Evolutionary conservation across 2,113 vertebrate species (phyloP).

Genomic region (Prietella phreatophila): DNA sequence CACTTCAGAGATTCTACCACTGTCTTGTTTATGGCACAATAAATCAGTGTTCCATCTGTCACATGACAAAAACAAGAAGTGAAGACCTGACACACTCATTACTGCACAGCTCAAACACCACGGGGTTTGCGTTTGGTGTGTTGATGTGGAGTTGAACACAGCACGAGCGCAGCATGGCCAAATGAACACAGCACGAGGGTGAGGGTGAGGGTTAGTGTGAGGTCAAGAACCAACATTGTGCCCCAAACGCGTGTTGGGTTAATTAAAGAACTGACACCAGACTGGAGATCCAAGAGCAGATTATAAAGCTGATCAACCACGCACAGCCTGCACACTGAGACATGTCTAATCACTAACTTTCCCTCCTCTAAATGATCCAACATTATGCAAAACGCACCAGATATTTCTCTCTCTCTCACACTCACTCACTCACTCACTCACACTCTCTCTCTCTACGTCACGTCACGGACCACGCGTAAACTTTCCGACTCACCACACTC

Average conservation of each 20-base stretch:
- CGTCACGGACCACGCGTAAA: conserved; percentile 13
- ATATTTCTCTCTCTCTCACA: neutral
- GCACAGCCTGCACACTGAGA: neutral
- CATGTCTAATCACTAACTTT: neutral
- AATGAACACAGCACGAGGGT: neutral
- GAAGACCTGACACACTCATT: neutral
- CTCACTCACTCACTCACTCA: neutral
- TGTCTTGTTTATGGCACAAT: conserved; percentile 1
- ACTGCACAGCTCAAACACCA: neutral
- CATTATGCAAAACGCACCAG: neutral
- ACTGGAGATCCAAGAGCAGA: neutral
- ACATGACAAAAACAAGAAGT: neutral
- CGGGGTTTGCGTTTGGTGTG: too few species aligned
- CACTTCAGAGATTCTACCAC: neutral
- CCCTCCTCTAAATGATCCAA: neutral
- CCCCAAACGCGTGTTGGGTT: neutral
- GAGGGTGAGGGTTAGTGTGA: neutral
- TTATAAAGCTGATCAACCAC: neutral
- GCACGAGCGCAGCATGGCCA: neutral
- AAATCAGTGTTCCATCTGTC: neutral
- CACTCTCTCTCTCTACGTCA: neutral
- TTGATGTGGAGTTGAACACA: neutral
- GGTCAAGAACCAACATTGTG: neutral
- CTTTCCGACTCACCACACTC: conserved; percentile 55
- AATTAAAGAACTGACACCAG: neutral